These are phyloP conservation scores for Podotricha telesiphe DNA, from an alignment of 2,888 invertebrate species.

Conservation along the genomic window DNA sequence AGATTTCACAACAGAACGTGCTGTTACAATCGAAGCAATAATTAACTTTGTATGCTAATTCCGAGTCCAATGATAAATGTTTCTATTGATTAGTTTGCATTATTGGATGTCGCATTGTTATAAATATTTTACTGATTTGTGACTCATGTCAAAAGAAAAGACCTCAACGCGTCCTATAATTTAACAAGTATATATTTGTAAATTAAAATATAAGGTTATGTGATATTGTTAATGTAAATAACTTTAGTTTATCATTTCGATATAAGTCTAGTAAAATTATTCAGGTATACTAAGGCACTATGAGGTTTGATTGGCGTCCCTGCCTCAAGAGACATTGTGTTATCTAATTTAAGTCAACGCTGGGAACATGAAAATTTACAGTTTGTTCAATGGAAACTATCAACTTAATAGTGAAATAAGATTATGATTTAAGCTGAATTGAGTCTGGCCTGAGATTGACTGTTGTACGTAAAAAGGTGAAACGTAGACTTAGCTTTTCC, in stretches of 20 bases:
- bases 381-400: conserved; percentile 42
- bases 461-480: conserved; percentile 13
- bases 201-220: not conserved
- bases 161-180: not conserved
- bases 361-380: conserved; percentile 41
- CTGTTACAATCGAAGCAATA: conserved; percentile 68
- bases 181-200: not conserved
- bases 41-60: conserved; percentile 77
- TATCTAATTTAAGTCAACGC: conserved; percentile 44
- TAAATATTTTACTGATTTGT: conserved; percentile 15
- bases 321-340: conserved; percentile 42
- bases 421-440: conserved; percentile 41
- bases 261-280: conserved; percentile 14
- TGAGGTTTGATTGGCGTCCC: conserved; percentile 41
- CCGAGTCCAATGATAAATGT: conserved; percentile 51
- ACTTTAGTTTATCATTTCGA: not conserved
- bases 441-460: conserved; percentile 32
- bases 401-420: conserved; percentile 43
- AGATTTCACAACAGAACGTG: conserved; percentile 56
- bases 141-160: conserved; percentile 6
- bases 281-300: conserved; percentile 26
- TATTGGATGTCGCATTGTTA: not conserved
- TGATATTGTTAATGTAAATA: not conserved
- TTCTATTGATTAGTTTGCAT: conserved; percentile 62
- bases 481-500: not conserved